Base-by-base conservation (phyloP, 1,140 invertebrate genomes). In the Lycorma delicatula region DNA sequence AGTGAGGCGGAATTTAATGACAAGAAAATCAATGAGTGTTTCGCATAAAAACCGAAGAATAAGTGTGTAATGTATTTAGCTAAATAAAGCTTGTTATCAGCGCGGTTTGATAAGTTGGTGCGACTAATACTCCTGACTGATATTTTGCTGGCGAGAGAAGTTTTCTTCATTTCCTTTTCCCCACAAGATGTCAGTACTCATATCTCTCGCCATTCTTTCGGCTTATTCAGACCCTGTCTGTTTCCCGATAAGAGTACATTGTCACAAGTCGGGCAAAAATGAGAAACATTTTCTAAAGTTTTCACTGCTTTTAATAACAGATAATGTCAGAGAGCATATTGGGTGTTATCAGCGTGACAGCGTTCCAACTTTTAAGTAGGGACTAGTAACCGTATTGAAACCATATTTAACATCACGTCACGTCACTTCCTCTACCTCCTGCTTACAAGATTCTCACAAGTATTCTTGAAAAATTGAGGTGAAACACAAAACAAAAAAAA, bases 131-230 rank as follows among this genome's bases (percentile, higher is more conserved):
- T 57, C 34, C 25, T 44, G 41, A 44, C 41, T 44, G 56, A 46
- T 46, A 56, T 56, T 57, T 34, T 29, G 36, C 27, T 38, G 26
- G 9, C 56, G 38, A 38, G 16, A 57, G 41, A 44, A 44, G 56
- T 50, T 57, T 57, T 57, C 56, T 57, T 57, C 56, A 57, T 57
- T 57, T 57, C 56, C 56, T 57, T 38, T 57, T 49, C 31, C n/a
- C 9, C 20, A n/a, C 49, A 28, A 57, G 56, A 57, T 51, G 56
- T 57, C 56, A 57, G 29, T 31, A 47, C 47, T 27, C 49, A 20
- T 57, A 57, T 57, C 56, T 57, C 56, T 46, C 48, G 44, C 56
- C 27, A 55, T 57, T 57, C 56, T 57, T 57, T 57, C 48, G 23
- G 23, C 49, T 25, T 28, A 28, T 51, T 27, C 49, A 51, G n/a